Conservation (phyloP, 2,113 vertebrate species). For the Clarias batrachus region DNA sequence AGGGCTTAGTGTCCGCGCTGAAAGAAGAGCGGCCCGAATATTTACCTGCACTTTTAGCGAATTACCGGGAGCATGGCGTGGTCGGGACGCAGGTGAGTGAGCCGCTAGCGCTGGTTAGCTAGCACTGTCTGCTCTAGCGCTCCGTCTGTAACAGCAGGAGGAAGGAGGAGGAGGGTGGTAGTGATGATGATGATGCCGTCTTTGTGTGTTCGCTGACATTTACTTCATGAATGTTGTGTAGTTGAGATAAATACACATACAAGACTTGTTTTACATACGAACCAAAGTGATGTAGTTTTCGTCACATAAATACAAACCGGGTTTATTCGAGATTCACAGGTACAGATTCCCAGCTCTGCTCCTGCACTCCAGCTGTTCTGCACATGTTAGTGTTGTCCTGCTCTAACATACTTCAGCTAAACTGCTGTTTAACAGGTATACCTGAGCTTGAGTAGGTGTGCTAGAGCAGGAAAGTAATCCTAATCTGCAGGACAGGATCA, state of each 20-base stretch:
- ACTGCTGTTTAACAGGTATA: not conserved
- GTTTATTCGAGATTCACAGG: not conserved
- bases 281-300: not conserved
- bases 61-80: constrained; percentile 74
- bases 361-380: not conserved
- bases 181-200: not conserved
- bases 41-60: constrained; percentile 65
- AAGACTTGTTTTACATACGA: not conserved
- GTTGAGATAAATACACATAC: not conserved
- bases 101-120: not conserved
- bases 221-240: not conserved
- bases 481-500: not conserved
- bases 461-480: not conserved
- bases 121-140: not conserved
- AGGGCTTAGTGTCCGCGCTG: constrained; percentile 71
- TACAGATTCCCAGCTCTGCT: not conserved
- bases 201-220: constrained; percentile 31
- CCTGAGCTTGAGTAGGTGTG: not conserved
- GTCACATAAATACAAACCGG: not conserved
- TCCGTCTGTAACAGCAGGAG: not conserved
- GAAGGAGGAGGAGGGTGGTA: not conserved
- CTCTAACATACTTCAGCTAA: not conserved
- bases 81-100: constrained; percentile 66
- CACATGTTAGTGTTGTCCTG: not conserved
- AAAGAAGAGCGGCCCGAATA: constrained; percentile 72